Evolutionary conservation across 37 sponge, comb jelly and placozoan species (phyloP), one percentile per base, ranked within the genome.

Genomic region (Ephydatia muelleri): DNA sequence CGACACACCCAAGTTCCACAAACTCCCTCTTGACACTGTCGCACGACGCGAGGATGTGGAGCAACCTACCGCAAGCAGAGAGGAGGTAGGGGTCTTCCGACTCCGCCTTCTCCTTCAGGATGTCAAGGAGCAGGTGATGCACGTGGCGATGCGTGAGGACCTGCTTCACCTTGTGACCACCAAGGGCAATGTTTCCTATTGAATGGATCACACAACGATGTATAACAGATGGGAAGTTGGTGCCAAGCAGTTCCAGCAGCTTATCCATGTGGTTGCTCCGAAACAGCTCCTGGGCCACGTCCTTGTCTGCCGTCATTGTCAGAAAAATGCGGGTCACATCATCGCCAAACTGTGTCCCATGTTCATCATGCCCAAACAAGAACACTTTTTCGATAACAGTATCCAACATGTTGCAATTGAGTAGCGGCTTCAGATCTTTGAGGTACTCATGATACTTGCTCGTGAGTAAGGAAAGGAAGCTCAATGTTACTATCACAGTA

Each of bases 31-130:
- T 95, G 9, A 91, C 88, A 38, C 57, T 68, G 70, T 95, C 96
- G 3, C 93, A 84, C 14, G 93, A 87, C 0, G 91, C 84, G 8
- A 95, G 68, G 32, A 92, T 95, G 70, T 92, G 96, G 5, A 95
- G 91, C 19, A 92, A 88, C 33, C 96, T 75, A 32, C 91, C 87
- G 71, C 88, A 89, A 33, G 96, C 93, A 40, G 82, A 74, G n/a
- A 94, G 75, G 25, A 82, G 73, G 70, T 30, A 64, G 14, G 79
- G 67, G 26, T 80, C 81, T 8, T 35, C 75, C n/a, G 74, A 77
- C 12, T 75, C 75, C 14, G 77, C 67, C 29, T 81, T 34, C 32
- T 34, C 25, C 49, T 49, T 30, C 21, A 90, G 88, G 26, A 81
- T 77, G 34, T 57, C 25, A 25, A 91, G 35, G 0, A 91, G 75